Evolutionary conservation across 2,113 vertebrate species (phyloP), one percentile per base, ranked within the genome.

Genomic region (Daboia siamensis): DNA sequence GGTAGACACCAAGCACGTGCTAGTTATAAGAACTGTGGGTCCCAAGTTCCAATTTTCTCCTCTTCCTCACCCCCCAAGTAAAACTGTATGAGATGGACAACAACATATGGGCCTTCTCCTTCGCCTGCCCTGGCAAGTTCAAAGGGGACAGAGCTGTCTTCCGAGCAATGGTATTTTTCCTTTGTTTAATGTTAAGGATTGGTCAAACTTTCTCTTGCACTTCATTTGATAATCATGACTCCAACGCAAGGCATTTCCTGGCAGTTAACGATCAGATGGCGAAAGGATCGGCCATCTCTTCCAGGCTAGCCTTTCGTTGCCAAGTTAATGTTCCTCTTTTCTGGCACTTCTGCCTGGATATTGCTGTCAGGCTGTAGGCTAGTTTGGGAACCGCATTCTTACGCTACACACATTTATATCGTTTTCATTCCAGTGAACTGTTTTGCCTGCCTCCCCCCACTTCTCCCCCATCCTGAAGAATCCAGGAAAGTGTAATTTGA

Each of bases 251-350:
- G 21, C 91, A 91, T 92, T 95, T 94, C 92, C 92, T 85, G 91
- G 91, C 90, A 88, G 87, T 93, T 87, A 94, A 86, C 91, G 23
- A 92, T 86, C 92, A 61, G 86, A 93, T 89, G 92, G 91, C 95
- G 92, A 90, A 94, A 94, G 94, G 88, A 93, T 26, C 11, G 9
- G 26, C 56, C n/a, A 93, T 20, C 88, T 94, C 44, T 48, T 93
- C 91, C 93, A 96, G 94, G 93, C 91, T 93, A 92, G 54, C 90
- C 94, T 61, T 90, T 87, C 93, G 84, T 80, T 96, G 93, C 95
- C 89, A 94, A 61, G 33, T 91, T 87, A 92, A 15, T 92, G 89
- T 91, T 93, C 93, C 80, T 92, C 91, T 88, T 93, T 92, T 55
- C 51, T 91, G 92, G n/a, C 90, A 85, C 44, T 89, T 74, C 69